Conservation (phyloP, 30 jellyfish, hydroid and myxozoan genomes). For the Hydractinia symbiolongicarpus region DNA sequence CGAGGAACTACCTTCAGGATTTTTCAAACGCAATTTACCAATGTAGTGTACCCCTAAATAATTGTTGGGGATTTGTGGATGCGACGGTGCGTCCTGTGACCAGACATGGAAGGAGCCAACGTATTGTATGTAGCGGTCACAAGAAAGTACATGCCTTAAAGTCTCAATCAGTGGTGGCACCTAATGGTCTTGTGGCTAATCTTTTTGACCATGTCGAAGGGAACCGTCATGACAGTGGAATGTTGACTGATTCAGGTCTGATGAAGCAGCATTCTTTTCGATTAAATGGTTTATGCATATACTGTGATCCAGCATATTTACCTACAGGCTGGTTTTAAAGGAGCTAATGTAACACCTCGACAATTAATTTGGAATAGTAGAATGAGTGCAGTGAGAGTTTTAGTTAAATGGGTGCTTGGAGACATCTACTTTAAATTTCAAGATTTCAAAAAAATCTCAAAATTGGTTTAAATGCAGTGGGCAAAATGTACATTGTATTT, state of each 20-base stretch:
- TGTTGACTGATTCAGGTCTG: slow-evolving; percentile 17
- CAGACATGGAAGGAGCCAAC: background rate
- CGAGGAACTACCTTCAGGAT: background rate
- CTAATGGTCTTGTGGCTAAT: slow-evolving; percentile 56
- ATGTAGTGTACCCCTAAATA: background rate
- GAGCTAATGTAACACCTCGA: slow-evolving; percentile 22
- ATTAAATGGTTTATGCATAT: slow-evolving; percentile 31
- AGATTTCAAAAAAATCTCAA: slow-evolving; percentile 57
- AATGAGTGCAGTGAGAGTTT: slow-evolving; percentile 57
- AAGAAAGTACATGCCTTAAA: slow-evolving; percentile 61
- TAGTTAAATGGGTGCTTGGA: slow-evolving; percentile 80
- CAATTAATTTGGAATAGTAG: slow-evolving; percentile 33
- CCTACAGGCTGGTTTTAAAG: slow-evolving; percentile 38
- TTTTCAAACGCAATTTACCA: background rate
- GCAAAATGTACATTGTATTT: slow-evolving; percentile 40
- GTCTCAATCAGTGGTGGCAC: slow-evolving; percentile 60
- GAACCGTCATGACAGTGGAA: slow-evolving; percentile 12
- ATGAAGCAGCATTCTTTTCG: slow-evolving; percentile 9
- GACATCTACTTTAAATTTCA: slow-evolving; percentile 48
- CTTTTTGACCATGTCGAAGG: slow-evolving; percentile 45
- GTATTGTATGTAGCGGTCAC: slow-evolving; percentile 49
- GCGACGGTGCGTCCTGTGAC: slow-evolving; percentile 16
- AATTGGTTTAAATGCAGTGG: slow-evolving; percentile 48
- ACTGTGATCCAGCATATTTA: slow-evolving; percentile 44
- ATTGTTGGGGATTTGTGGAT: background rate